These are phyloP conservation scores for Diarsia dahlii DNA, from an alignment of 2,888 invertebrate genomes.

Conservation along the genomic window DNA sequence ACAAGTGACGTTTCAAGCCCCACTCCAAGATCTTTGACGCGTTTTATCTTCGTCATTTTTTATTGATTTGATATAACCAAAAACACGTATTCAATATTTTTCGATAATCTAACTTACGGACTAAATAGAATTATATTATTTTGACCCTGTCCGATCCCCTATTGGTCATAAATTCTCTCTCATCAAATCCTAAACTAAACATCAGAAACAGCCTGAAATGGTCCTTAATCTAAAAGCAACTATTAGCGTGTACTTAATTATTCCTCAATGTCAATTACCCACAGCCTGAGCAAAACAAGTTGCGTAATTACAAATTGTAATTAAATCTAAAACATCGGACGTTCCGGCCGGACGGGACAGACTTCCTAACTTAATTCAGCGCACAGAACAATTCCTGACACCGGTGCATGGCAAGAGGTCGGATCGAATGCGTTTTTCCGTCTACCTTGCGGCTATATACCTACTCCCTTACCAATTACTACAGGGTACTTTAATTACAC, in stretches of 20 bases:
- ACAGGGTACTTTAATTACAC: slow-evolving; percentile 76
- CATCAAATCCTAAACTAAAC: too few relatives aligned
- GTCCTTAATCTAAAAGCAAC: slow-evolving; percentile 18
- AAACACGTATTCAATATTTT: too few relatives aligned
- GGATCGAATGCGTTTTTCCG: slow-evolving; percentile 73
- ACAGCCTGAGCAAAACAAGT: slow-evolving; percentile 38
- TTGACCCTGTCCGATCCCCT: too few relatives aligned
- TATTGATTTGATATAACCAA: too few relatives aligned
- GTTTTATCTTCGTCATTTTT: too few relatives aligned
- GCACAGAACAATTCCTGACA: slow-evolving; percentile 46
- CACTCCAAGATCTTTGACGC: too few relatives aligned
- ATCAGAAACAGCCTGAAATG: slow-evolving; percentile 3
- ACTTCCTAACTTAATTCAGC: slow-evolving; percentile 59
- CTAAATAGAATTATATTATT: too few relatives aligned
- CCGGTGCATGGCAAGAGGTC: slow-evolving; percentile 45
- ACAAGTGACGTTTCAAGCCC: too few relatives aligned
- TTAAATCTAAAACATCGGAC: slow-evolving; percentile 51
- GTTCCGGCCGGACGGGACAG: slow-evolving; percentile 23
- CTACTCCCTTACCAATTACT: slow-evolving; percentile 78
- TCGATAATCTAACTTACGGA: too few relatives aligned
- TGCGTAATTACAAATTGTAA: slow-evolving; percentile 56
- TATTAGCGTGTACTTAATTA: slow-evolving; percentile 30
- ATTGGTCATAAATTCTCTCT: too few relatives aligned
- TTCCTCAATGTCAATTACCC: slow-evolving; percentile 44
- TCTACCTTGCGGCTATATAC: slow-evolving; percentile 63